Percentiles rank a stretch among this genome's conserved stretches.
These are phyloP conservation scores for Glandiceps talaboti DNA, from an alignment of 53 echinoderm and acorn worm species.

Conservation along the genomic window DNA sequence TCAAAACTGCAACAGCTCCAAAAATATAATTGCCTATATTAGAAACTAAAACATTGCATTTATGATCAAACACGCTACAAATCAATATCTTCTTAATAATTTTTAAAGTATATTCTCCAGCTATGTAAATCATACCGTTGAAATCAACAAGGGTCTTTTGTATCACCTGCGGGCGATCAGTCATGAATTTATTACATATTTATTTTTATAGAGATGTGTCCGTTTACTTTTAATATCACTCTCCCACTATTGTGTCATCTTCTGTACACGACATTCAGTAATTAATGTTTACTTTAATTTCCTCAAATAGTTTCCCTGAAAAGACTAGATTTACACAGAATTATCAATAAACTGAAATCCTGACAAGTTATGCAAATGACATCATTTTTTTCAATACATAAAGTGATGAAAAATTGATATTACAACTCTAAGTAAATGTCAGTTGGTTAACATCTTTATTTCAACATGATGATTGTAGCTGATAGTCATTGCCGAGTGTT, in stretches of 20 bases:
- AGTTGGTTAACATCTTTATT: not conserved
- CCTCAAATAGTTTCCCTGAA: not conserved
- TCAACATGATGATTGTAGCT: not conserved
- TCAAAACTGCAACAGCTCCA: too few species aligned
- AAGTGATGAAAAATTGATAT: not conserved
- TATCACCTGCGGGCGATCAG: not conserved
- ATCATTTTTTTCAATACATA: too few species aligned
- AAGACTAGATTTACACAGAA: not conserved
- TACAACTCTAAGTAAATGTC: not conserved
- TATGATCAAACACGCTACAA: too few species aligned
- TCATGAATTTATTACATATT: not conserved
- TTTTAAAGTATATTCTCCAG: not conserved
- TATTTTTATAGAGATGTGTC: not conserved
- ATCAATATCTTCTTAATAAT: too few species aligned
- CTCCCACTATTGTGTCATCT: not conserved
- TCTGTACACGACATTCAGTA: not conserved
- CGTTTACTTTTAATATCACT: not conserved
- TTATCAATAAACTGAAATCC: not conserved
- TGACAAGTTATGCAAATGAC: not conserved
- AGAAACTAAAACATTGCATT: too few species aligned
- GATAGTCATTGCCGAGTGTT: not conserved
- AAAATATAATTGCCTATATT: too few species aligned
- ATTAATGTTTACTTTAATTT: not conserved
- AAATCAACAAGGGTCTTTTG: not conserved
- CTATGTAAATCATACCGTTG: not conserved